Base-by-base conservation (phyloP, 2,113 vertebrate genomes). In the Cyanistes caeruleus region DNA sequence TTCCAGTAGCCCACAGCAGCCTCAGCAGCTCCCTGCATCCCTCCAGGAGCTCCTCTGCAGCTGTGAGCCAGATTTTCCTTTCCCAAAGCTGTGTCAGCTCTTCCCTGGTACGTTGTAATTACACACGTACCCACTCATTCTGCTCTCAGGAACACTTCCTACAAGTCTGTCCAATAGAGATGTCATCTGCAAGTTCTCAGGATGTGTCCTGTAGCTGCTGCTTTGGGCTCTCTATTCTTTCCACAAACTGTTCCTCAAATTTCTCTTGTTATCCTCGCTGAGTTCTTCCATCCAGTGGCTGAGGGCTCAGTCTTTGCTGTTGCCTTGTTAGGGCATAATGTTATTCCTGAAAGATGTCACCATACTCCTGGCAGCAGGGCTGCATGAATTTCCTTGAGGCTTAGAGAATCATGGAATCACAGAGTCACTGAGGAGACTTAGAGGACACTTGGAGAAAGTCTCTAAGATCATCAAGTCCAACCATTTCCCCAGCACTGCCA, bases 41-140 rank as follows among this genome's bases (percentile, higher is more conserved):
- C 62, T 74, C 22, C 65, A 35, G 84, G 74, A 95, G 82, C 81
- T 83, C 23, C 44, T 27, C 53, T 14, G 13, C 0, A 0, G 27
- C 16, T n/a, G 8, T 72, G 89, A 92, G 93, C 67, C 7, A 46
- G 33, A 75, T 80, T 94, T 96, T 94, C 89, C 79, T 79, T 83
- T 88, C 49, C 76, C 74, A 68, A 25, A 89, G 92, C 92, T 91
- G 82, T 70, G 87, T 93, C 92, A 93, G 90, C 90, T 84, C 77
- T 95, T 95, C 56, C 52, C 35, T 1, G 3, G 11, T 43, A 67
- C 5, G 8, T 48, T 70, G 44, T 89, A 87, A 87, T 91, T 84
- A 70, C 62, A 74, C 87, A 76, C 7, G 0, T 55, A 78, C 49
- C 81, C 58, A 37, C 78, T 82, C 79, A 56, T 73, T 64, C 78